Base-by-base conservation (phyloP, 2,797 vertebrate genomes). In the Leptodactylus fallax region DNA sequence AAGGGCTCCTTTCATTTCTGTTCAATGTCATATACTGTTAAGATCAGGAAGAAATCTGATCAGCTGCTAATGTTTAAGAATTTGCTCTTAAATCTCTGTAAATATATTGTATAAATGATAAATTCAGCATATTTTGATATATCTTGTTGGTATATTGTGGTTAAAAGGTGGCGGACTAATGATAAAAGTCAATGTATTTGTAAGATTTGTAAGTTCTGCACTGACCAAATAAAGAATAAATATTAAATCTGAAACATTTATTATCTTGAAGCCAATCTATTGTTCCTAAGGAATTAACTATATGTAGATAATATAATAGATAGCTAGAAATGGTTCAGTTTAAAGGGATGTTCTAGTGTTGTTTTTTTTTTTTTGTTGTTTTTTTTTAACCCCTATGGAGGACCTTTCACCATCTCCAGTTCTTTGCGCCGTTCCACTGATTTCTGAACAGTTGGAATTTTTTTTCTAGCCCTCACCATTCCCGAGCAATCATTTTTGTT, bases 81-180 rank as follows among this genome's bases (percentile, higher is more conserved):
- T 67, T 71, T 74, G 53, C 60, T 88, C 77, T 67, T 58, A 49
- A 89, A 89, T 85, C 78, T 77, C n/a, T 89, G 88, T 89, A 89
- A 87, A 85, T 45, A 56, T 51, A 60, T 55, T 76, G 78, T 89
- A 16, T 58, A 51, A 56, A 80, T 77, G 60, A 89, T 72, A 74
- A 60, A 72, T 69, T 27, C 21, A 72, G 9, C 12, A 25, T 78
- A 65, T 61, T 79, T 71, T 12, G 45, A 3, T 49, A 49, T 51
- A 76, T 76, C 72, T 51, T 76, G 72, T 76, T 49, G 45, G 72
- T 72, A 72, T 47, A 47, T 84, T 83, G 72, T 53, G 47, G 76
- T 79, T 7, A 27, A 36, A 78, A 65, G 55, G 69, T 74, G 45
- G 45, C 11, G 71, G 71, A 74, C 17, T 3, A 72, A 67, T 14